phyloP scores from a whole-genome alignment of 1,140 invertebrate genomes.

The Forficula auricularia region DNA sequence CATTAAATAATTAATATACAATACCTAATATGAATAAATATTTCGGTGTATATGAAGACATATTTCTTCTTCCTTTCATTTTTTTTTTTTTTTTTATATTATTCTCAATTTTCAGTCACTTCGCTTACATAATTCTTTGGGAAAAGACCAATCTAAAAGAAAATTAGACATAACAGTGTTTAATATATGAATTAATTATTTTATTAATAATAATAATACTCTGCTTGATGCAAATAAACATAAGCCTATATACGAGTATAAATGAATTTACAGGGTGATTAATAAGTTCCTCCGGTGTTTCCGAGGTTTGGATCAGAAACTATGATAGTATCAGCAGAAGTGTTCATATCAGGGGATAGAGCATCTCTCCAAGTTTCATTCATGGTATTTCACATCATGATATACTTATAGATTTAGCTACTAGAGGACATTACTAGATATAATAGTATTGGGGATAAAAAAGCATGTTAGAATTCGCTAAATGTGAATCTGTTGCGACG shows the following conservation, averaged over 20 bases:
- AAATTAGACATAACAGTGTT: conserved; percentile 4
- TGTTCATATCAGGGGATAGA: too few species aligned
- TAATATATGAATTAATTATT: not conserved
- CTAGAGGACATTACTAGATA: too few species aligned
- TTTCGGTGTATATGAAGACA: not conserved
- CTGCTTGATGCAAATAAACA: not conserved
- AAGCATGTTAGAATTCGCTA: too few species aligned
- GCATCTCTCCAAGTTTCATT: too few species aligned
- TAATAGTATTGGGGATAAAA: too few species aligned
- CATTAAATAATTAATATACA: conserved; percentile 5
- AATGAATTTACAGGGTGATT: not conserved
- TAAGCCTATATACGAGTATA: not conserved
- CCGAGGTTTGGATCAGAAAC: not conserved
- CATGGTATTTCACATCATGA: too few species aligned
- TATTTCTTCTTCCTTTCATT: not conserved
- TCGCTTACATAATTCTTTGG: conserved; percentile 43
- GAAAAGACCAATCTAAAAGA: conserved; percentile 39
- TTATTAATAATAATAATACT: not conserved
- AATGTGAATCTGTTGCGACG: too few species aligned
- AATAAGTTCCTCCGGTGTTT: not conserved
- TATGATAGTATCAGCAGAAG: not conserved
- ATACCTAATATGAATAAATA: conserved; percentile 6
- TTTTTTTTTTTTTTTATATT: conserved; percentile 9
- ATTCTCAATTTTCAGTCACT: conserved; percentile 11
- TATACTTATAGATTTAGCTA: too few species aligned